A percentile compares a stretch with the other conserved stretches of the same genome.
phyloP scores from a whole-genome alignment of 2,888 invertebrate species.

The Diarsia brunnea region DNA sequence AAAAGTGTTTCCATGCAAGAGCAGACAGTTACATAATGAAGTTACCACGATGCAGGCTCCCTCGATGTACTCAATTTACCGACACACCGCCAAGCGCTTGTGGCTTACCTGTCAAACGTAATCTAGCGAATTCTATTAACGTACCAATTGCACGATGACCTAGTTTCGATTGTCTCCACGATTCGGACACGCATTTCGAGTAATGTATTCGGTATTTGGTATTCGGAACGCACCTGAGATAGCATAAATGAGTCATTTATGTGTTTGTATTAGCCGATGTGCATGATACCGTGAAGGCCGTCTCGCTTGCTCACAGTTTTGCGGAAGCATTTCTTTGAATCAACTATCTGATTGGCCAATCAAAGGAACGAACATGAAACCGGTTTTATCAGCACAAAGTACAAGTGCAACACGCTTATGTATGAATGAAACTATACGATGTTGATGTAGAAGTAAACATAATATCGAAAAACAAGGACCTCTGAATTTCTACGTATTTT shows the following conservation, averaged over 20 bases:
- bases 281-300: constrained; percentile 60
- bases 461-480: background rate
- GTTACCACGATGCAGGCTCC: constrained; percentile 37
- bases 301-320: constrained; percentile 36
- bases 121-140: constrained; percentile 63
- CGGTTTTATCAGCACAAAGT: constrained; percentile 8
- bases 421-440: constrained; percentile 5
- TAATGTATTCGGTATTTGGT: constrained; percentile 63
- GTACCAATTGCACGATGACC: constrained; percentile 64
- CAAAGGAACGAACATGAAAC: constrained; percentile 18
- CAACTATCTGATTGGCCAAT: constrained; percentile 32
- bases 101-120: constrained; percentile 56
- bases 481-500: background rate
- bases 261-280: constrained; percentile 61
- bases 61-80: constrained; percentile 38
- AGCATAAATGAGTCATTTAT: constrained; percentile 67
- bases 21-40: constrained; percentile 32
- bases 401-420: background rate
- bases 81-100: constrained; percentile 36
- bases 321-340: constrained; percentile 55
- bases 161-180: constrained; percentile 67
- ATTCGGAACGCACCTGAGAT: constrained; percentile 69
- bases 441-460: background rate
- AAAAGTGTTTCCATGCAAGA: constrained; percentile 24
- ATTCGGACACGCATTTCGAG: constrained; percentile 66